phyloP scores from a whole-genome alignment of 2,888 invertebrate species.

The Alloplasta piceator region DNA sequence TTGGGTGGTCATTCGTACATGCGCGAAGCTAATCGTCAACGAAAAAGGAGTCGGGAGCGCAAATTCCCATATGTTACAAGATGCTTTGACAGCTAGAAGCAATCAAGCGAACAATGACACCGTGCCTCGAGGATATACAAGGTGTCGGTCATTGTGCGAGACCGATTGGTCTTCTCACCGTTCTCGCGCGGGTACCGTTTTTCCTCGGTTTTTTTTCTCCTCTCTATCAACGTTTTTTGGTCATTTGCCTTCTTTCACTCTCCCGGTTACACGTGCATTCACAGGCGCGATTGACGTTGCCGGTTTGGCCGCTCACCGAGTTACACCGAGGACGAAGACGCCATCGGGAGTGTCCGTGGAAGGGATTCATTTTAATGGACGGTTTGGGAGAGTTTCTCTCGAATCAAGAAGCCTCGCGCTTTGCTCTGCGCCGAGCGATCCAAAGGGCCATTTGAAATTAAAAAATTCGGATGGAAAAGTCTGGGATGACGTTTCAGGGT shows the following conservation, averaged over 20 bases:
- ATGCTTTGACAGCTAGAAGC: slow-evolving; percentile 67
- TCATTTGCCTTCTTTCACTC: slow-evolving; percentile 23
- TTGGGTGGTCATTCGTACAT: slow-evolving; percentile 42
- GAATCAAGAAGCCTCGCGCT: no score
- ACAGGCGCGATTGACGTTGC: slow-evolving; percentile 26
- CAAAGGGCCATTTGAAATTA: no score
- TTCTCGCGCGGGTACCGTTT: slow-evolving; percentile 7
- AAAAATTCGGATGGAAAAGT: no score
- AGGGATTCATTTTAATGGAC: no score
- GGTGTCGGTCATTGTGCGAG: slow-evolving; percentile 71
- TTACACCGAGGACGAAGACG: slow-evolving; percentile 5
- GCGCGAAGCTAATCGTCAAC: slow-evolving; percentile 72
- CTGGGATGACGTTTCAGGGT: no score
- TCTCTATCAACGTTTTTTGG: slow-evolving; percentile 28
- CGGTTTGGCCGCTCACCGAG: slow-evolving; percentile 9
- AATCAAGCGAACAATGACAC: slow-evolving; percentile 78
- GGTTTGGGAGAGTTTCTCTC: no score
- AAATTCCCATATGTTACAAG: slow-evolving; percentile 36
- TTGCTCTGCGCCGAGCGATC: no score
- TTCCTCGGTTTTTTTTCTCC: slow-evolving; percentile 22
- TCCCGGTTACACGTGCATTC: slow-evolving; percentile 4
- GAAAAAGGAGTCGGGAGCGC: slow-evolving; percentile 27
- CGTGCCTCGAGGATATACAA: slow-evolving; percentile 67
- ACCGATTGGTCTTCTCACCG: slow-evolving; percentile 67
- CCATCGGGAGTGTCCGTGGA: no score